Evolutionary conservation across 2,888 invertebrate genomes (phyloP).

Genomic region (Aporophyla lueneburgensis): DNA sequence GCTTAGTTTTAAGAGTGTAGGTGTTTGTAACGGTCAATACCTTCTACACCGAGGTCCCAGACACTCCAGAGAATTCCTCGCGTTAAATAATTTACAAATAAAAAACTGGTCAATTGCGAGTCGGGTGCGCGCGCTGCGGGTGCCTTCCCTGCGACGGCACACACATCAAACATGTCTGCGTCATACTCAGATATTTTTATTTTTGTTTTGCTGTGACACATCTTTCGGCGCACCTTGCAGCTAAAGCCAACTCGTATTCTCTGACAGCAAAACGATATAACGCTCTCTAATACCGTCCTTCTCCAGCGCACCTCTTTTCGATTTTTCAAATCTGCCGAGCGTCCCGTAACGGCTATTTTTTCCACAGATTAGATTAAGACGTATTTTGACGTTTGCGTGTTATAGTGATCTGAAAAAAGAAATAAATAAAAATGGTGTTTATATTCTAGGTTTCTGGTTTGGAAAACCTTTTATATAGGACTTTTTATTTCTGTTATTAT

Average conservation of each 20-base stretch:
- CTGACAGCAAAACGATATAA: background rate
- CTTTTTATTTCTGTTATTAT: background rate
- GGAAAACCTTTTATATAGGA: background rate
- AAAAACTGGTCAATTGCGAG: slow-evolving; percentile 18
- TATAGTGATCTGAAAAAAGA: no score
- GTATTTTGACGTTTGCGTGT: background rate
- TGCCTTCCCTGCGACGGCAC: no score
- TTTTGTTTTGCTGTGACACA: background rate
- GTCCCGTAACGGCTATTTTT: background rate
- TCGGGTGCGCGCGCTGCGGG: background rate
- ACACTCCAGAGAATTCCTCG: slow-evolving; percentile 51
- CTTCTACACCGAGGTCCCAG: slow-evolving; percentile 31
- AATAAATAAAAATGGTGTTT: no score
- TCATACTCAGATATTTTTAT: background rate
- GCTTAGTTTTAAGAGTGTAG: slow-evolving; percentile 7
- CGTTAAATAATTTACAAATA: slow-evolving; percentile 38
- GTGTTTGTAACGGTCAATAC: slow-evolving; percentile 37
- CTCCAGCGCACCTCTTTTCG: background rate
- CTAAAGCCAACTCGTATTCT: background rate
- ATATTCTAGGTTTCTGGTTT: background rate
- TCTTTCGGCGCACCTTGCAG: background rate
- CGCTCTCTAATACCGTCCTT: background rate
- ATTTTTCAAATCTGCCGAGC: background rate
- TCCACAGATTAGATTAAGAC: background rate
- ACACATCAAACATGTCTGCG: background rate